A percentile compares a stretch with the other conserved stretches of the same genome.
phyloP scores from a whole-genome alignment of 2,113 vertebrate species.

The Sinocyclocheilus rhinocerous region DNA sequence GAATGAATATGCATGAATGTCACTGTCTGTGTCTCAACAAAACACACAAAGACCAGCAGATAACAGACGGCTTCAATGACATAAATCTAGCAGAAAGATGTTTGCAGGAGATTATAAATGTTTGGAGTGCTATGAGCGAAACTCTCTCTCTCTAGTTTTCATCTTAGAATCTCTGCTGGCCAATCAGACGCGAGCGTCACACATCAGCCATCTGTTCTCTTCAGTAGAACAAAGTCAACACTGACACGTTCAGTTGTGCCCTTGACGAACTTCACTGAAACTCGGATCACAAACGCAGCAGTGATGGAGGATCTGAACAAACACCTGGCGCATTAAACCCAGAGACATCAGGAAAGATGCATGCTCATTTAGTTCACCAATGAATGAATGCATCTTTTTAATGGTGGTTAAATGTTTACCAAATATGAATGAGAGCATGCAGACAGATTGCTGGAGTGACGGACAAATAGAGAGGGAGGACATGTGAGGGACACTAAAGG shows the following conservation, averaged over 20 bases:
- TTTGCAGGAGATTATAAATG: slow-evolving; percentile 4
- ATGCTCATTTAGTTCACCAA: background rate
- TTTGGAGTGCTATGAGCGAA: background rate
- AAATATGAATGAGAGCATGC: background rate
- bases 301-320: background rate
- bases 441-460: background rate
- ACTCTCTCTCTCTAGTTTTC: background rate
- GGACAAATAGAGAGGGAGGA: background rate
- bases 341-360: background rate
- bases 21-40: slow-evolving; percentile 2
- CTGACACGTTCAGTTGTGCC: background rate
- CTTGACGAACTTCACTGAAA: background rate
- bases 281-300: background rate
- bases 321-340: background rate
- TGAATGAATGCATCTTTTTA: background rate
- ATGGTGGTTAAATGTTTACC: background rate
- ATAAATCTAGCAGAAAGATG: background rate
- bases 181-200: background rate
- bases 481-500: background rate
- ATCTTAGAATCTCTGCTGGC: slow-evolving; percentile 17
- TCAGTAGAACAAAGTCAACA: slow-evolving; percentile 23
- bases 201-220: slow-evolving; percentile 49
- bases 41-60: background rate
- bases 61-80: background rate
- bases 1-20: slow-evolving; percentile 2